These are phyloP conservation scores for Chloroclystis v-ata DNA, from an alignment of 2,888 invertebrate species.

Conservation along the genomic window DNA sequence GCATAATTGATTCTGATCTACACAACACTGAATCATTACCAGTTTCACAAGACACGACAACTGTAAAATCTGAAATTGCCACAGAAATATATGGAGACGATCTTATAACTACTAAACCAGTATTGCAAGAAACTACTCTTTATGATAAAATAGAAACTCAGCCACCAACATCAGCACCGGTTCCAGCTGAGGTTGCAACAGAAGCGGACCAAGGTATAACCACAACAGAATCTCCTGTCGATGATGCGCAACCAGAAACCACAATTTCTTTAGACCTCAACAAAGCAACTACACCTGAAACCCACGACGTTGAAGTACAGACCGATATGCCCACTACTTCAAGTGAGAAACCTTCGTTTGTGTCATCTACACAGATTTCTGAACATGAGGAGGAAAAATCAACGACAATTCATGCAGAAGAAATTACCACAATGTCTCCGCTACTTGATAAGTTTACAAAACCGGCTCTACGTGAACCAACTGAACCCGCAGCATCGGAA, in stretches of 20 bases:
- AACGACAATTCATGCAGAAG: conserved; percentile 22
- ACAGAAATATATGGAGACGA: conserved; percentile 13
- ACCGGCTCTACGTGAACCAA: conserved; percentile 45
- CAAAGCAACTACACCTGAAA: conserved; percentile 11
- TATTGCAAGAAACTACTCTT: conserved; percentile 16
- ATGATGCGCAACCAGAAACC: conserved; percentile 15
- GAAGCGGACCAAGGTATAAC: conserved; percentile 8
- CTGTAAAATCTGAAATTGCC: conserved; percentile 6
- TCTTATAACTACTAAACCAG: conserved; percentile 11
- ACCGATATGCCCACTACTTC: conserved; percentile 22
- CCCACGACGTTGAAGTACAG: conserved; percentile 12
- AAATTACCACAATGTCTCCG: conserved; percentile 25
- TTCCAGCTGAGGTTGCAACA: conserved; percentile 7
- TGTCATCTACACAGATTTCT: conserved; percentile 18
- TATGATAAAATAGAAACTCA: conserved; percentile 5
- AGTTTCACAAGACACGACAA: conserved; percentile 9
- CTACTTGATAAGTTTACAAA: conserved; percentile 40
- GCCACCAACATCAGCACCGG: conserved; percentile 10
- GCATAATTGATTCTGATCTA: conserved; percentile 10
- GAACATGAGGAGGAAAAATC: conserved; percentile 23
- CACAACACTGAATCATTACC: conserved; percentile 9
- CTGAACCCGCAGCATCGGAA: conserved; percentile 40
- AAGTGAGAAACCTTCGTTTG: conserved; percentile 25
- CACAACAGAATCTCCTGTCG: conserved; percentile 10
- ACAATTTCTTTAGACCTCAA: conserved; percentile 10